Base-by-base conservation (phyloP, 2,797 vertebrate species). In the Poecilia gillii region DNA sequence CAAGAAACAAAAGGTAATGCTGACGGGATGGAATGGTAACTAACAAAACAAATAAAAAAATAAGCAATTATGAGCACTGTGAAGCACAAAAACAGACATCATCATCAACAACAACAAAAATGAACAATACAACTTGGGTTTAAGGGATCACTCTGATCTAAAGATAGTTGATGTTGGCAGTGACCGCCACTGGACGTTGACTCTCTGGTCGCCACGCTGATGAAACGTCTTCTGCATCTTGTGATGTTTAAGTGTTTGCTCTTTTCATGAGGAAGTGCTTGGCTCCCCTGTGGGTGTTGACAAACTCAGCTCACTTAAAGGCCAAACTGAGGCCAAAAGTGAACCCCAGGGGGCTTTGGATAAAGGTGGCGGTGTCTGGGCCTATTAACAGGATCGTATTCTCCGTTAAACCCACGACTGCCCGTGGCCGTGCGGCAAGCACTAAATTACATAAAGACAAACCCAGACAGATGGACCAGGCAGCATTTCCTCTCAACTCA, bases 331-430 rank as follows among this genome's bases (percentile, higher is more conserved):
- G 71, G 74, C 83, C 84, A 39, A 66, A 16, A 64, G 76, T n/a
- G 25, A 72, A 78, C 68, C 83, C 86, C 79, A 75, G 36, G 80
- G 83, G 78, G 47, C 31, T 33, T 68, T 23, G 72, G n/a, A 49
- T 73, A 25, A 59, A n/a, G 53, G 36, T 73, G 28, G 75, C 14
- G 45, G 59, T 5, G 81, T 90, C 71, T 43, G 81, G 47, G 72
- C 74, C 83, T 85, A 90, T 93, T 92, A 87, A 89, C 81, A 81
- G 79, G 89, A 92, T 94, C 87, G 72, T 13, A 14, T 93, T 95
- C 77, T 83, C 83, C 64, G 85, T 82, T 85, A 78, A 86, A 89
- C 81, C 82, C 89, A 5, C 83, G 81, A 80, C 90, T 91, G 94
- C 90, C 90, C 92, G 90, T 85, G 81, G 75, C 79, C 83, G 76